Evolutionary conservation across 2,888 invertebrate species (phyloP).

Genomic region (Danaus chrysippus): DNA sequence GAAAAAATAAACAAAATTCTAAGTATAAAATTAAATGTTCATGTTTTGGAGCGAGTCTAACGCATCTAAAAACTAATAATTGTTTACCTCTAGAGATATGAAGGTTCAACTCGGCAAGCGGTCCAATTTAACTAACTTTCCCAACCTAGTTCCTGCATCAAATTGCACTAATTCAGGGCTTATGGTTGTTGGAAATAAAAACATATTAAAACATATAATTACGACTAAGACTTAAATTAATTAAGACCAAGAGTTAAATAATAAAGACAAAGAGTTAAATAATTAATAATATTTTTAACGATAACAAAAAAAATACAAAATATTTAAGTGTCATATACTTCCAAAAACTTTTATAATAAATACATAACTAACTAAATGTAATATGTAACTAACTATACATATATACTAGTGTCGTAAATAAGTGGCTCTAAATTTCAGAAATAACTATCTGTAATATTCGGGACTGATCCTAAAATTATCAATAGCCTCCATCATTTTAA

Average conservation of each 20-base stretch:
- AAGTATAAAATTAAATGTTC: too few species aligned
- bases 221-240: too few species aligned
- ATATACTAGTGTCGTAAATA: not conserved
- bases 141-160: slow-evolving; percentile 2
- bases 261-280: too few species aligned
- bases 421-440: not conserved
- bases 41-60: too few species aligned
- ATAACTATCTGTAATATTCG: slow-evolving; percentile 18
- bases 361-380: not conserved
- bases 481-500: slow-evolving; percentile 52
- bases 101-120: not conserved
- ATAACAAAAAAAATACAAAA: slow-evolving; percentile 1
- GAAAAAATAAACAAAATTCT: too few species aligned
- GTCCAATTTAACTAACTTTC: slow-evolving; percentile 1
- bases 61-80: not conserved
- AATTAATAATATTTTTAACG: not conserved
- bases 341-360: not conserved
- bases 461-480: slow-evolving; percentile 50
- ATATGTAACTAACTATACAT: not conserved
- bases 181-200: not conserved
- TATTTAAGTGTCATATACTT: not conserved
- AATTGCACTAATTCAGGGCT: slow-evolving; percentile 7
- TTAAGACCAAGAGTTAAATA: too few species aligned
- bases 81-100: not conserved
- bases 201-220: not conserved